Conservation (phyloP, 2,113 vertebrate genomes). For the Fregetta grallaria region DNA sequence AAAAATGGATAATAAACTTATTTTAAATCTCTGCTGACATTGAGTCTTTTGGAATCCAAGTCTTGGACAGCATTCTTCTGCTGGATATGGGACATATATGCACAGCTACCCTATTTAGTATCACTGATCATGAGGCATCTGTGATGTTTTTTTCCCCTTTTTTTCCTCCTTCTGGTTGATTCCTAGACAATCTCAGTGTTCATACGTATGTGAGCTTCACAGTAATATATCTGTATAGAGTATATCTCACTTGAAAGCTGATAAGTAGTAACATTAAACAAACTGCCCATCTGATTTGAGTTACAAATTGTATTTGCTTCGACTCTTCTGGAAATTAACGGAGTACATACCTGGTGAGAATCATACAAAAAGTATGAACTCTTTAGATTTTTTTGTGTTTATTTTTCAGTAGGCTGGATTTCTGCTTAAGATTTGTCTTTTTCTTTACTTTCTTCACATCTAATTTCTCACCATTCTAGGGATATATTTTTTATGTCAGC, state of each 20-base stretch:
- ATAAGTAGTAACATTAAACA: neutral
- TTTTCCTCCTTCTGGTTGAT: neutral
- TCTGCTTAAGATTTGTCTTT: neutral
- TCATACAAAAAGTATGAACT: neutral
- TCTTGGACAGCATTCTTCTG: neutral
- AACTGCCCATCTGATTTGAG: neutral
- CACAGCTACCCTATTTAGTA: neutral
- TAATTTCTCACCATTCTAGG: neutral
- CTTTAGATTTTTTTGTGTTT: neutral
- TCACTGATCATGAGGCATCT: neutral
- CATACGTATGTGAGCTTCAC: neutral
- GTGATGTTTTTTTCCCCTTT: fast-evolving
- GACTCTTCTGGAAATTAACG: neutral
- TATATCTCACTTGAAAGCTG: neutral
- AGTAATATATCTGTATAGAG: neutral
- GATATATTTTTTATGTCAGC: neutral
- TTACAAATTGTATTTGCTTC: neutral
- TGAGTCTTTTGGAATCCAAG: neutral
- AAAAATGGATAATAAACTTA: neutral
- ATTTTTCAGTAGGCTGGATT: neutral
- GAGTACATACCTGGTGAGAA: neutral
- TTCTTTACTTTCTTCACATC: neutral
- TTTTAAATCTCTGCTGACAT: neutral
- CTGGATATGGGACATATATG: neutral
- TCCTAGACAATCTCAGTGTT: neutral